Conservation (phyloP, 2,797 vertebrate genomes). For the Tenualosa thibaudeaui region DNA sequence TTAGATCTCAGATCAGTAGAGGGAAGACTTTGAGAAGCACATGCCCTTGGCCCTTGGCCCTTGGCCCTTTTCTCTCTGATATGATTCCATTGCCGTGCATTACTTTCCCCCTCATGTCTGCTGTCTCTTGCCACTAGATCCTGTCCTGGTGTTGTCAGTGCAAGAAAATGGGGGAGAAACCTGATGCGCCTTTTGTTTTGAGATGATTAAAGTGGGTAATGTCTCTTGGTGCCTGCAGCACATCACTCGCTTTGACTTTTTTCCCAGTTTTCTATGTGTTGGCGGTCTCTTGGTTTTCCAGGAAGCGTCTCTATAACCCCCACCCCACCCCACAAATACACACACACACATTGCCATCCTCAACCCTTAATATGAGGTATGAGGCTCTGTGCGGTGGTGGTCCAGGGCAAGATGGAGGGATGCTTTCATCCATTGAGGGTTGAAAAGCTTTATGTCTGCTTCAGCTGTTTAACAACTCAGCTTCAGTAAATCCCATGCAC, state of each 20-base stretch:
- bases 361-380: background rate
- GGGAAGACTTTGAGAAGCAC: background rate
- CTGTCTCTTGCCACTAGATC: constrained; percentile 10
- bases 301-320: background rate
- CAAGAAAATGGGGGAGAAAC: constrained; percentile 66
- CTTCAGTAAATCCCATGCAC: background rate
- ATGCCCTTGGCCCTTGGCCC: background rate
- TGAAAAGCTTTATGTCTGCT: background rate
- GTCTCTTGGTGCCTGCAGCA: constrained; percentile 60
- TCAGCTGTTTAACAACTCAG: background rate
- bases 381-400: background rate
- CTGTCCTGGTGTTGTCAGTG: constrained; percentile 59
- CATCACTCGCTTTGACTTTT: constrained; percentile 14
- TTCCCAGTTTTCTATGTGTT: background rate
- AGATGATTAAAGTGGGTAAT: constrained; percentile 67
- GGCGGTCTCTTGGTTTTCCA: background rate
- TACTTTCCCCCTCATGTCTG: background rate
- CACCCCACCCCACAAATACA: no score
- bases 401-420: background rate
- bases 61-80: background rate
- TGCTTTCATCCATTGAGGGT: background rate
- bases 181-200: constrained; percentile 74
- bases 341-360: no score
- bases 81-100: background rate
- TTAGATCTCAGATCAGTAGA: no score